Evolutionary conservation across 2,113 vertebrate genomes (phyloP).

Genomic region (Raja brachyura): DNA sequence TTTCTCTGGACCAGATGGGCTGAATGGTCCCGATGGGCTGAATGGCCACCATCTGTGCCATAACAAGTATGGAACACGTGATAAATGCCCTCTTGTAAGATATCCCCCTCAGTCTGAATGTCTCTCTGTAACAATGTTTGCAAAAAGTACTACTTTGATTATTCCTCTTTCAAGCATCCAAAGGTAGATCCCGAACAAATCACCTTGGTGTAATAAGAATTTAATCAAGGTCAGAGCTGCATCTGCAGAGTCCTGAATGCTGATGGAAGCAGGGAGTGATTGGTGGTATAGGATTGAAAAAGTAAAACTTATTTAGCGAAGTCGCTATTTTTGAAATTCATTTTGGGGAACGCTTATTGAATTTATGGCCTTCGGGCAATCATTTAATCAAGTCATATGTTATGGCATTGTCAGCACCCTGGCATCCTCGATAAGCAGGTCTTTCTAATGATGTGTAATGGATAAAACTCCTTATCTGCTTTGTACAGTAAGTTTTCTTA

Average conservation of each 20-base stretch:
- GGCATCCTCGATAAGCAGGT: conserved; percentile 40
- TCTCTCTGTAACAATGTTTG: neutral
- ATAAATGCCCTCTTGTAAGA: neutral
- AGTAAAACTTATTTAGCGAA: neutral
- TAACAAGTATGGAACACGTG: too few relatives aligned
- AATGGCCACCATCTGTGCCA: too few relatives aligned
- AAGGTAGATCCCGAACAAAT: neutral
- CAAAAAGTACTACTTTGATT: neutral
- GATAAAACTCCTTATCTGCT: conserved; percentile 21
- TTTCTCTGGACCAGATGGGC: too few relatives aligned
- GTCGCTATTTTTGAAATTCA: neutral
- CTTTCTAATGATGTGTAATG: conserved; percentile 36
- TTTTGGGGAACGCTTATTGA: conserved; percentile 14
- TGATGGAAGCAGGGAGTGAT: neutral
- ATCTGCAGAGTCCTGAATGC: neutral
- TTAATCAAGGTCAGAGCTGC: neutral
- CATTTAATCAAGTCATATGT: conserved; percentile 40
- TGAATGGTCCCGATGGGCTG: too few relatives aligned
- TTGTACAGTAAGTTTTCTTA: conserved; percentile 8
- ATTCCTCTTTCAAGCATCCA: neutral
- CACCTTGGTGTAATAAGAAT: neutral
- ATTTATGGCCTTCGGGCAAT: conserved; percentile 41
- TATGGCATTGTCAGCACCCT: conserved; percentile 42
- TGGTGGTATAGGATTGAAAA: neutral
- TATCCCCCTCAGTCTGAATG: neutral